Evolutionary conservation across 2,797 vertebrate genomes (phyloP).

Genomic region (Amblyopsis hoosieri): DNA sequence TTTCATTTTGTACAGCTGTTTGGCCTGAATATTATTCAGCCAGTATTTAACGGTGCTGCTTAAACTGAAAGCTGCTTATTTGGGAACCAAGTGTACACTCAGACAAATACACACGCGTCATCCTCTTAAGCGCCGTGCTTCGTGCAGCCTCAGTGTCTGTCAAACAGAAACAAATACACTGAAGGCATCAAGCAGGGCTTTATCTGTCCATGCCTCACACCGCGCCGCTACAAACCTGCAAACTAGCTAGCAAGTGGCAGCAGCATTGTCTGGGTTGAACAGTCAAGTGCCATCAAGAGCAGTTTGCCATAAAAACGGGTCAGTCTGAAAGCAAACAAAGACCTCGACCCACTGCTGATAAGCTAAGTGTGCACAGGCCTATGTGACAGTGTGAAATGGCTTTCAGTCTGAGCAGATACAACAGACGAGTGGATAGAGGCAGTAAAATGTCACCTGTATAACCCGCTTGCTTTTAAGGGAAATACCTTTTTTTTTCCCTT

Average conservation of each 20-base stretch:
- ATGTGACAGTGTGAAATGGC: constrained; percentile 57
- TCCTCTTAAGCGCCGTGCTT: constrained; percentile 33
- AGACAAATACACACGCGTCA: background rate
- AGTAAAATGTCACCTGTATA: constrained; percentile 55
- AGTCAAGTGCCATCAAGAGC: constrained; percentile 77
- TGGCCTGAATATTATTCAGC: too few species aligned
- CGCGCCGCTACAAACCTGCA: constrained; percentile 57
- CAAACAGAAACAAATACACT: constrained; percentile 53
- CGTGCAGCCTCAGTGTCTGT: constrained; percentile 47
- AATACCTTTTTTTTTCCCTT: background rate
- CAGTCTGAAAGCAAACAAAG: constrained; percentile 74
- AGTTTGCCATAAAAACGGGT: constrained; percentile 69
- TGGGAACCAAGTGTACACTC: background rate
- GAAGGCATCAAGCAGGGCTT: constrained; percentile 53
- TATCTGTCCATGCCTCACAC: constrained; percentile 47
- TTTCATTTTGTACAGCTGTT: too few species aligned
- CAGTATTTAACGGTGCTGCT: too few species aligned
- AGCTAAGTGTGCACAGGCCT: constrained; percentile 53
- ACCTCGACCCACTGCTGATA: constrained; percentile 50
- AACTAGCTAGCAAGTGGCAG: constrained; percentile 64
- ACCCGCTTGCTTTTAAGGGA: constrained; percentile 38
- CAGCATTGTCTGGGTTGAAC: constrained; percentile 67
- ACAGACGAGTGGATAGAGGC: constrained; percentile 30
- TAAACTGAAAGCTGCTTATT: background rate
- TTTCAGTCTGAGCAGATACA: constrained; percentile 54